Base-by-base conservation (phyloP, 2,888 invertebrate species). In the Labia minor region DNA sequence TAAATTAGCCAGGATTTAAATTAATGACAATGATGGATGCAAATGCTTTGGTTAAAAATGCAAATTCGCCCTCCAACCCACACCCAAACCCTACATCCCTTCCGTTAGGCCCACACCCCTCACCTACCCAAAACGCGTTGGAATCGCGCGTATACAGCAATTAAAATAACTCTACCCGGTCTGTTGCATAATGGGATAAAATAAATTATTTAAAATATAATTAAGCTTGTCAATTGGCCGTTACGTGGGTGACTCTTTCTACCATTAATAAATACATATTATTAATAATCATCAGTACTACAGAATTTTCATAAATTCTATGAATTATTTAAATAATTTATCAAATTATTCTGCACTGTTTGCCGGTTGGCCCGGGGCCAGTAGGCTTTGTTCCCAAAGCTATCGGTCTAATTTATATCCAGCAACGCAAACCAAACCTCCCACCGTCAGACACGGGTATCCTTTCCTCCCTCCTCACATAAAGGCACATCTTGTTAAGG, bases 1-100 rank as follows among this genome's bases (percentile, higher is more conserved):
- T 49, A 49, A 49, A 49, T 49, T 49, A 49, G 49, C 49, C 49
- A 49, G 49, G 49, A 49, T 49, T 49, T 49, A 49, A 49, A 49
- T 49, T 49, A 49, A 49, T 49, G 49, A 49, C 49, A 49, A 49
- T 49, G 49, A 49, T 49, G 49, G 49, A 49, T 49, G 49, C 49
- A 49, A 49, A 49, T 49, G 49, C 49, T 49, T 49, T 49, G 49
- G 49, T 49, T 49, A 49, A 49, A 49, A 49, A 49, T 49, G 49
- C 49, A 49, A 49, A 49, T 49, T 49, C 49, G 49, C 14, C 49
- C 49, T n/a, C n/a, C n/a, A n/a, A n/a, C n/a, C n/a, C n/a, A n/a
- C n/a, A n/a, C n/a, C n/a, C n/a, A n/a, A n/a, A n/a, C n/a, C n/a
- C n/a, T n/a, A n/a, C n/a, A n/a, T n/a, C n/a, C n/a, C n/a, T n/a